Evolutionary conservation across 2,113 vertebrate species (phyloP).

Genomic region (Rhinoptilus africanus): DNA sequence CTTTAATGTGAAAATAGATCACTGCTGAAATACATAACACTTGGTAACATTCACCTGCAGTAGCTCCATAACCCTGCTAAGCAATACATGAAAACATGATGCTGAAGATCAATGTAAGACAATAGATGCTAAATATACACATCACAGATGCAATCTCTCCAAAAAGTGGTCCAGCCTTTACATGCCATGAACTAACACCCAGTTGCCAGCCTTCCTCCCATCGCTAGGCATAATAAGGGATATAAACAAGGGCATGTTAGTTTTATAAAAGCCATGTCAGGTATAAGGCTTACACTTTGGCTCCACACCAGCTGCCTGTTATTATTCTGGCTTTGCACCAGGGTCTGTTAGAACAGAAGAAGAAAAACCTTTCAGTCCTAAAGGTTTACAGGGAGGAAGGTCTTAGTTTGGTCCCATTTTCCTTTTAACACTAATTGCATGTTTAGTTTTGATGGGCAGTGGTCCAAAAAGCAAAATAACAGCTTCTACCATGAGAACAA

Average conservation of each 20-base stretch:
- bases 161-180: not conserved
- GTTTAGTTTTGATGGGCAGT: not conserved
- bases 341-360: not conserved
- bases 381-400: not conserved
- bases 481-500: not conserved
- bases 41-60: not conserved
- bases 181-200: not conserved
- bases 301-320: not conserved
- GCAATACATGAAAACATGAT: not conserved
- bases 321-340: not conserved
- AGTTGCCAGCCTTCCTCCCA: not conserved
- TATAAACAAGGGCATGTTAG: not conserved
- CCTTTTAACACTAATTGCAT: not conserved
- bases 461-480: not conserved
- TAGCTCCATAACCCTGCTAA: not conserved
- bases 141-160: not conserved
- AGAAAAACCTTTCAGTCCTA: not conserved
- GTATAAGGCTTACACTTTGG: not conserved
- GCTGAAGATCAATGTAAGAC: not conserved
- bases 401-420: not conserved
- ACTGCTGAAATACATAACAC: not conserved
- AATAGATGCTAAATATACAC: not conserved
- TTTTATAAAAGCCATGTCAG: not conserved
- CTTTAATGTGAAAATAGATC: not conserved
- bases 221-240: not conserved